A percentile compares a stretch with the other conserved stretches of the same genome.
Conservation (phyloP, 2,113 vertebrate species). For the Cranoglanis bouderius region DNA sequence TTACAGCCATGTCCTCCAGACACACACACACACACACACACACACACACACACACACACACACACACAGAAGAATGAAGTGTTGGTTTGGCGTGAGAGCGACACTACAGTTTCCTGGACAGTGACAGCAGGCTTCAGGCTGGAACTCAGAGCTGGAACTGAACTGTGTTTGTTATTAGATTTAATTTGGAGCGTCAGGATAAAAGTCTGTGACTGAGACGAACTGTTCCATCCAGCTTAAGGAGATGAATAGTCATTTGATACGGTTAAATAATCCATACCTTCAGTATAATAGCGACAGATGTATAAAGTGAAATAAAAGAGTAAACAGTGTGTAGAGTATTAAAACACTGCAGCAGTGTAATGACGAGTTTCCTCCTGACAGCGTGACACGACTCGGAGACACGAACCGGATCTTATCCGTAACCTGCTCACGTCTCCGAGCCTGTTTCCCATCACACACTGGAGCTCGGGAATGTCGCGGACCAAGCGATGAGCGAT, state of each 20-base stretch:
- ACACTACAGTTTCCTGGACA: not conserved
- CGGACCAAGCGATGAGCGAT: not conserved
- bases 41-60: constrained; percentile 21
- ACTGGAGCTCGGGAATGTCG: not conserved
- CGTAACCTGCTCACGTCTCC: not conserved
- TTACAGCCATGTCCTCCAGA: constrained; percentile 3
- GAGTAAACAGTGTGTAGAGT: not conserved
- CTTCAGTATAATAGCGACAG: not conserved
- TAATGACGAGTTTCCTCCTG: not conserved
- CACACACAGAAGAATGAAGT: not conserved
- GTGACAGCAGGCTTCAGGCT: not conserved
- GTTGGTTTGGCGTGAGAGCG: not conserved
- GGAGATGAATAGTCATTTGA: not conserved
- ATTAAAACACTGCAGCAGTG: not conserved
- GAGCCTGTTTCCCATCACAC: not conserved
- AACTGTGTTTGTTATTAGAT: not conserved
- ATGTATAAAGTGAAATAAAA: not conserved
- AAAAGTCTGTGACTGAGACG: not conserved
- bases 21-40: not conserved
- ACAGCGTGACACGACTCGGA: not conserved
- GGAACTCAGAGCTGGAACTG: not conserved
- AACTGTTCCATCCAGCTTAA: not conserved
- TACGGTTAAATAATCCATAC: not conserved
- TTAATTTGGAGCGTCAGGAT: not conserved
- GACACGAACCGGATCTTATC: not conserved